Evolutionary conservation across 2,113 vertebrate species (phyloP).

Genomic region (Oryzias javanicus): DNA sequence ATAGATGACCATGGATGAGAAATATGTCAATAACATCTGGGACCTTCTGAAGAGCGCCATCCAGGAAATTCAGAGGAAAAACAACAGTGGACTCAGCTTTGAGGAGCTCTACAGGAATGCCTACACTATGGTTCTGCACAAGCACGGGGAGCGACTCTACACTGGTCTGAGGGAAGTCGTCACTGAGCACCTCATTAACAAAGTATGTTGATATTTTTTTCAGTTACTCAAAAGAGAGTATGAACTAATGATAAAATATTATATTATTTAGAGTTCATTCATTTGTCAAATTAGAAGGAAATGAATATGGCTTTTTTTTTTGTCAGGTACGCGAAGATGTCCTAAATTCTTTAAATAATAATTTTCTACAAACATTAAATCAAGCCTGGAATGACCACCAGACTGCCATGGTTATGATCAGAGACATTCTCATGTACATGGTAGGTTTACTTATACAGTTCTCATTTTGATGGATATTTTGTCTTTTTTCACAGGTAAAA

Average conservation of each 20-base stretch:
- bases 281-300: neutral
- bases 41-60: conserved; percentile 97
- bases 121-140: conserved; percentile 96
- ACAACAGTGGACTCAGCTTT: conserved; percentile 94
- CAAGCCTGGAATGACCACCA: conserved; percentile 99
- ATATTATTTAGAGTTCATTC: neutral
- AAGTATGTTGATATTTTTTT: conserved; percentile 77
- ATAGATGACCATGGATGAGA: conserved; percentile 99
- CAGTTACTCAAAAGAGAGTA: neutral
- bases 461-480: neutral
- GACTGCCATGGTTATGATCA: conserved; percentile 97
- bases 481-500: no score
- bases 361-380: conserved; percentile 95
- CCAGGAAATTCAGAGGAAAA: conserved; percentile 98
- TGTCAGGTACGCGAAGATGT: conserved; percentile 92
- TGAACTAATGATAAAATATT: neutral
- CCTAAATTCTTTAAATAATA: conserved; percentile 94
- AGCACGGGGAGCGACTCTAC: conserved; percentile 94
- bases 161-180: conserved; percentile 94
- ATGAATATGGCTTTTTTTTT: conserved; percentile 11
- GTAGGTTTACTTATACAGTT: conserved; percentile 65
- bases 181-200: conserved; percentile 95
- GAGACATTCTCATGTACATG: conserved; percentile 99
- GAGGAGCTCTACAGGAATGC: conserved; percentile 95
- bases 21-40: conserved; percentile 99